A percentile compares a stretch with the other conserved stretches of the same genome.
phyloP scores from a whole-genome alignment of 2,797 vertebrate genomes.

The Erethizon dorsatum region DNA sequence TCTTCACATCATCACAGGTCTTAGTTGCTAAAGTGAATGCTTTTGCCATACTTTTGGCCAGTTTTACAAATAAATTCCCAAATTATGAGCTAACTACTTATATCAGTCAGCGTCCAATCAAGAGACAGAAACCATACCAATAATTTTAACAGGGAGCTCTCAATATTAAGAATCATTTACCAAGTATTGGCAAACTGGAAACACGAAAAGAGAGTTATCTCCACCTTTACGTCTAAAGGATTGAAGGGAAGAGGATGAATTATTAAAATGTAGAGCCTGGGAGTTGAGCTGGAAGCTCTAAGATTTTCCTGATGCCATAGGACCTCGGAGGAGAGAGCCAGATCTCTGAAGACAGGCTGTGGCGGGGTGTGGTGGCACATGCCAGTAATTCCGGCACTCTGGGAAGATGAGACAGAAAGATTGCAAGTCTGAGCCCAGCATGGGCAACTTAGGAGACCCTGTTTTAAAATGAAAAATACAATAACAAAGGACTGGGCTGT shows the following conservation, averaged over 20 bases:
- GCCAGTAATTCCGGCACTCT: neutral
- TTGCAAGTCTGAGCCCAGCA: neutral
- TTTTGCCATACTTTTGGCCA: neutral
- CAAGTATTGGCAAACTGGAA: neutral
- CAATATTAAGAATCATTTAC: neutral
- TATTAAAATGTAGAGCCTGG: neutral
- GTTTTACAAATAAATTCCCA: slow-evolving; percentile 2
- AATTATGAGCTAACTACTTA: neutral
- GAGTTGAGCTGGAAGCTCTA: neutral
- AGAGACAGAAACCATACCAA: neutral
- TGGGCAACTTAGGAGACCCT: neutral
- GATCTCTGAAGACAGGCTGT: neutral
- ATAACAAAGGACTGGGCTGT: neutral
- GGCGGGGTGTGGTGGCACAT: neutral
- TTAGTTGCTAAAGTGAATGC: neutral
- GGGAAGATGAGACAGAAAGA: neutral
- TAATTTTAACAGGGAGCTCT: neutral
- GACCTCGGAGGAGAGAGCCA: neutral
- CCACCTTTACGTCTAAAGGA: neutral
- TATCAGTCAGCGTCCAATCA: neutral
- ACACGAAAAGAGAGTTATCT: neutral
- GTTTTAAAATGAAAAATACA: neutral
- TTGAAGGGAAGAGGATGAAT: neutral
- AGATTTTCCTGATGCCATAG: neutral
- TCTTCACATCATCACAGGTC: neutral